Base-by-base conservation (phyloP, 1,140 invertebrate genomes). In the Trypoxylus dichotomus region DNA sequence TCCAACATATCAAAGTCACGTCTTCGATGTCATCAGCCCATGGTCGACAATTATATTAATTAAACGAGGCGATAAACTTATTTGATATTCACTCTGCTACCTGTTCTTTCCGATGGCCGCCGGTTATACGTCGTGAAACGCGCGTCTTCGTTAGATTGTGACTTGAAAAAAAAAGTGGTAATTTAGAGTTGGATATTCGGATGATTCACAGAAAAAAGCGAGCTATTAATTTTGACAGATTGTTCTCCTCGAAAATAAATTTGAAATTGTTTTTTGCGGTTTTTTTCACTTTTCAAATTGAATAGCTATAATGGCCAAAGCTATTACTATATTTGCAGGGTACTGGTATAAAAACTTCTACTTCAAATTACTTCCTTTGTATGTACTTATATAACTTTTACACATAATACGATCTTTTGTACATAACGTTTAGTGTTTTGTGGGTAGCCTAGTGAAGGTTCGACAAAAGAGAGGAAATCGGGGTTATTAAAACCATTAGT, bases 101-200 rank as follows among this genome's bases (percentile, higher is more conserved):
- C 47, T 54, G 47, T 54, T 54, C n/a, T 54, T 54, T 54, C 47
- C 47, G 47, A 54, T 54, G 47, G 47, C 47, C 47, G 15, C 47
- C 47, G 47, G 47, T 54, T 19, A 54, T n/a, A 19, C 47, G 47
- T 54, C 19, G 47, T 54, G 47, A 54, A 54, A n/a, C 47, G 47
- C 13, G 32, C 10, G n/a, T 37, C 47, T 54, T 54, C 47, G 47
- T 43, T 43, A 54, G 15, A 43, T 43, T 1, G 42, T 43, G 15
- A 15, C 15, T 43, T 8, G 15, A n/a, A 15, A 7, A 54, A 54
- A 54, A 54, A 54, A 54, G 19, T 54, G 47, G 47, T 54, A 54
- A 54, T 54, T 54, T 54, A 1, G 47, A 13, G 47, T 54, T 54
- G 15, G 19, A 19, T 54, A 54, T 54, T 2, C 47, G 15, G 19